Percentiles rank a stretch among this genome's conserved stretches.
Evolutionary conservation across 1,140 invertebrate genomes (phyloP).

Genomic region (Bombus superbus): DNA sequence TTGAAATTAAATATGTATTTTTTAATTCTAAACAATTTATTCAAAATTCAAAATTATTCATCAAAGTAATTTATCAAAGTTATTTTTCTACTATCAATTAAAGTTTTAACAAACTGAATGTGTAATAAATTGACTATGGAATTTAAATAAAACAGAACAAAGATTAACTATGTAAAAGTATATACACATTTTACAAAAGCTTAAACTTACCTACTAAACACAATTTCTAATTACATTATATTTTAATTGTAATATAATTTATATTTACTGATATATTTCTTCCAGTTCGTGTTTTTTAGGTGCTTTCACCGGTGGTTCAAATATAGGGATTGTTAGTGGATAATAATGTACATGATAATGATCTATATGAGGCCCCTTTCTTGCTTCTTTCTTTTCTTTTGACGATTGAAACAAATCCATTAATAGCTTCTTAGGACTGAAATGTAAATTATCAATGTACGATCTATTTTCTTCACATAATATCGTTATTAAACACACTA

Average conservation of each 20-base stretch:
- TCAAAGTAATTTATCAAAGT: too few species aligned
- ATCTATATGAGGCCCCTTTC: constrained; percentile 13
- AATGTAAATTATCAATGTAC: constrained; percentile 12
- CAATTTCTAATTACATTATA: too few species aligned
- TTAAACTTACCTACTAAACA: too few species aligned
- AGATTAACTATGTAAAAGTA: too few species aligned
- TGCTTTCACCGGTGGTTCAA: constrained; percentile 15
- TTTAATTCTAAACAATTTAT: background rate
- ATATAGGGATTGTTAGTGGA: constrained; percentile 19
- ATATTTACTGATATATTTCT: constrained; percentile 40
- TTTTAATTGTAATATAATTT: background rate
- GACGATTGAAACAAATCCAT: constrained; percentile 43
- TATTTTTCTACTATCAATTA: too few species aligned
- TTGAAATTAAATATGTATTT: background rate
- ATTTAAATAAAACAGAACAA: too few species aligned
- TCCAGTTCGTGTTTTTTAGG: constrained; percentile 48
- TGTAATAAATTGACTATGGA: too few species aligned
- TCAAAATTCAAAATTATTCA: background rate
- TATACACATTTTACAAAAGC: too few species aligned
- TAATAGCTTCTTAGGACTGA: constrained; percentile 50
- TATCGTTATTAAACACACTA: background rate
- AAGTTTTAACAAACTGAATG: too few species aligned
- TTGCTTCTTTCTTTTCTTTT: constrained; percentile 31
- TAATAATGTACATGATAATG: constrained; percentile 58
- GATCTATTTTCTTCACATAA: background rate